phyloP scores from a whole-genome alignment of 1,140 invertebrate genomes.

The Orchestia grillus region DNA sequence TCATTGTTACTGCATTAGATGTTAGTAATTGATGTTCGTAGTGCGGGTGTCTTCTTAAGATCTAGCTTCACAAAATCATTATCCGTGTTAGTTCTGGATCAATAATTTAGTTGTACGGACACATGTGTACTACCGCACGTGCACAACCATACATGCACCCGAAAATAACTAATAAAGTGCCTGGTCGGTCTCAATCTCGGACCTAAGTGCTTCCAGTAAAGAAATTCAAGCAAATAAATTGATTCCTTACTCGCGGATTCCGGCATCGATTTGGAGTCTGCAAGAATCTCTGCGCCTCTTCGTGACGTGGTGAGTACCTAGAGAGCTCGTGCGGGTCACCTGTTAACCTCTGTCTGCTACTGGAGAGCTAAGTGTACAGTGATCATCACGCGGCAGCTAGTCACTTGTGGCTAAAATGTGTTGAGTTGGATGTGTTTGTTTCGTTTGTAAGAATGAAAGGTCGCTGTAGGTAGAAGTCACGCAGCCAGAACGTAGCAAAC shows the following conservation, averaged over 20 bases:
- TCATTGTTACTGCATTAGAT: slow-evolving; percentile 2
- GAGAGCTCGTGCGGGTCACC: no score
- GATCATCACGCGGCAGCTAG: no score
- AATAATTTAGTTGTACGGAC: slow-evolving; percentile 18
- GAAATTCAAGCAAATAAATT: not conserved
- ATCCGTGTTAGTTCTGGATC: slow-evolving; percentile 29
- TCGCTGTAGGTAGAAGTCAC: no score
- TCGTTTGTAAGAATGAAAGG: no score
- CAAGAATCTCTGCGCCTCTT: not conserved
- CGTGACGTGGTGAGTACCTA: not conserved
- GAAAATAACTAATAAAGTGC: not conserved
- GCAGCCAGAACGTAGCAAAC: no score
- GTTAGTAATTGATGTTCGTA: not conserved
- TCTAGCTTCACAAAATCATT: not conserved
- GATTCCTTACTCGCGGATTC: not conserved
- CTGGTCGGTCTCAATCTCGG: not conserved
- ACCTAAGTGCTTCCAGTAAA: not conserved
- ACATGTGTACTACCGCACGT: not conserved
- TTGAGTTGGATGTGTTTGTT: no score
- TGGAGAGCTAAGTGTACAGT: no score
- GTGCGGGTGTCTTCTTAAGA: not conserved
- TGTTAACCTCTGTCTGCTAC: no score
- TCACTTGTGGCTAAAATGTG: no score
- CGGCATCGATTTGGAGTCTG: not conserved
- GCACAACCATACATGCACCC: not conserved